These are phyloP conservation scores for Morpho deidamia DNA, from an alignment of 2,888 invertebrate genomes.

Conservation along the genomic window DNA sequence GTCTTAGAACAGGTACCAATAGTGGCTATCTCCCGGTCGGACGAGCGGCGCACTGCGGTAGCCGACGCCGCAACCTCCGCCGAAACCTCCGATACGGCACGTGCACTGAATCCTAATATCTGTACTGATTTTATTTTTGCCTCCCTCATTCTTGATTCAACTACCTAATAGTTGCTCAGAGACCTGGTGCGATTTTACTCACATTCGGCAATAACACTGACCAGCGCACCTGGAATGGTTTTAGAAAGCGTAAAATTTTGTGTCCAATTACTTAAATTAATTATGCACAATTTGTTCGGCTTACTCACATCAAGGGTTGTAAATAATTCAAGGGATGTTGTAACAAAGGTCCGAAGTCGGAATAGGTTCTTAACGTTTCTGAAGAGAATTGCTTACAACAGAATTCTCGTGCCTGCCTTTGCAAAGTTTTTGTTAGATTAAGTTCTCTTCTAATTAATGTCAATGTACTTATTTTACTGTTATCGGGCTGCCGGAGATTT, in stretches of 20 bases:
- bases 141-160: slow-evolving; percentile 65
- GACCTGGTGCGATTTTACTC: slow-evolving; percentile 18
- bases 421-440: neutral
- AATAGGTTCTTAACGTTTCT: slow-evolving; percentile 61
- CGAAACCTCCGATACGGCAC: slow-evolving; percentile 64
- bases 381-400: slow-evolving; percentile 45
- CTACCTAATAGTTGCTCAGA: slow-evolving; percentile 63
- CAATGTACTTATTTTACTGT: too few relatives aligned
- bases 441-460: too few relatives aligned
- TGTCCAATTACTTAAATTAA: slow-evolving; percentile 33
- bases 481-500: too few relatives aligned
- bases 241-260: slow-evolving; percentile 10
- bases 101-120: slow-evolving; percentile 68
- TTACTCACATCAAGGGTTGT: slow-evolving; percentile 57
- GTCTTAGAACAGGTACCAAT: slow-evolving; percentile 65
- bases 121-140: slow-evolving; percentile 73
- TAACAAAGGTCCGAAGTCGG: slow-evolving; percentile 56
- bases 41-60: slow-evolving; percentile 62
- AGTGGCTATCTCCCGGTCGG: slow-evolving; percentile 45
- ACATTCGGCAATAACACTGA: slow-evolving; percentile 13
- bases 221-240: neutral
- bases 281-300: slow-evolving; percentile 72
- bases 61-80: slow-evolving; percentile 51
- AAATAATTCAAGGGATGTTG: slow-evolving; percentile 73
- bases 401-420: slow-evolving; percentile 31